Conservation (phyloP, 2,888 invertebrate genomes). For the Thalpophila matura region DNA sequence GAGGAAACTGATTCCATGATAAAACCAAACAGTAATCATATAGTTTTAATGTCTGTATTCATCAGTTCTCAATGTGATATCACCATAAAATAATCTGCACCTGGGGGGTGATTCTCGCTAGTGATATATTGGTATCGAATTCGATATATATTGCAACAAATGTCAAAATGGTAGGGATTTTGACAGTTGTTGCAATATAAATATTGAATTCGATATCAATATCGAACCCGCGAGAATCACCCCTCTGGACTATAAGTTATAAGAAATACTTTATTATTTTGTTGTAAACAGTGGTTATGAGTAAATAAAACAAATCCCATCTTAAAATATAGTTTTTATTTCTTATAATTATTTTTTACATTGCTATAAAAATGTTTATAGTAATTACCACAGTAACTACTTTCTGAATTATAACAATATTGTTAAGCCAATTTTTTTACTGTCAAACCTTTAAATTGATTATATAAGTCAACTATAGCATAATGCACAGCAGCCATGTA, state of each 20-base stretch:
- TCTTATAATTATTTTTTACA: slow-evolving; percentile 37
- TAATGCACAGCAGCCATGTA: not conserved
- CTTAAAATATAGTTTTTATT: slow-evolving; percentile 59
- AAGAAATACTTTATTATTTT: slow-evolving; percentile 26
- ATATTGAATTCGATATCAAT: no score
- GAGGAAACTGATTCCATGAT: no score
- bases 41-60: no score
- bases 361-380: slow-evolving; percentile 2
- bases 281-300: slow-evolving; percentile 10
- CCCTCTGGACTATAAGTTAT: not conserved
- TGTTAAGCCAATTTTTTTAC: not conserved
- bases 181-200: no score
- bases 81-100: not conserved
- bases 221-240: no score
- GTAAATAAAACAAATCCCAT: slow-evolving; percentile 48
- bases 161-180: no score
- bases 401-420: slow-evolving; percentile 13
- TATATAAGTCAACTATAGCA: not conserved
- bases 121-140: no score
- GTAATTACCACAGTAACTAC: slow-evolving; percentile 9
- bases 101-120: no score
- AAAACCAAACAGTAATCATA: no score
- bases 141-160: no score
- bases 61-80: not conserved
- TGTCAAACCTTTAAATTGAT: not conserved